Evolutionary conservation across 2,113 vertebrate genomes (phyloP).

Genomic region (Neolamprologus kungweensis): DNA sequence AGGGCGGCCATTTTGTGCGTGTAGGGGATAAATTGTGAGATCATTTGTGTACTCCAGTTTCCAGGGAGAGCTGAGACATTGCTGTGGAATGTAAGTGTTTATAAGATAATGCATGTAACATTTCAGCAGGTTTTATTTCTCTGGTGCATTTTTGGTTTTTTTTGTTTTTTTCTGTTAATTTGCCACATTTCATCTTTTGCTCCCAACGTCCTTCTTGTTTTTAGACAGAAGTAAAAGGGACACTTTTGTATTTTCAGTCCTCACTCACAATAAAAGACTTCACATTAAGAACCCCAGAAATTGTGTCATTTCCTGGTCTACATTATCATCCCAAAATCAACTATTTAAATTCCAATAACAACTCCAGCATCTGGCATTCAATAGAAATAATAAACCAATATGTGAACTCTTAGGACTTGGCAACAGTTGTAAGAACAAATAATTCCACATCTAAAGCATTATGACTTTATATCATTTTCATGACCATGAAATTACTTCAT

Average conservation of each 20-base stretch:
- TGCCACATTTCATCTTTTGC: background rate
- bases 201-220: accelerated
- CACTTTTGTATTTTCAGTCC: background rate
- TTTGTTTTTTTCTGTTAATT: background rate
- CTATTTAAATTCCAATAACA: background rate
- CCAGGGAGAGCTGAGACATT: background rate
- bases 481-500: background rate
- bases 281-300: background rate
- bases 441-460: background rate
- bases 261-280: background rate
- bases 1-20: background rate
- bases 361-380: background rate
- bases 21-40: background rate
- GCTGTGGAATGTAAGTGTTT: background rate
- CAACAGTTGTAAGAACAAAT: background rate
- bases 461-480: background rate
- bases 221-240: background rate
- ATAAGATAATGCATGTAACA: background rate
- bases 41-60: background rate
- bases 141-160: background rate
- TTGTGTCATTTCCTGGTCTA: background rate
- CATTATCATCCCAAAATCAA: background rate
- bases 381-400: background rate
- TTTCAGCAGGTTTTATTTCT: background rate
- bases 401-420: background rate